Evolutionary conservation across 2,888 invertebrate species (phyloP).

Genomic region (Oxycera nigricornis): DNA sequence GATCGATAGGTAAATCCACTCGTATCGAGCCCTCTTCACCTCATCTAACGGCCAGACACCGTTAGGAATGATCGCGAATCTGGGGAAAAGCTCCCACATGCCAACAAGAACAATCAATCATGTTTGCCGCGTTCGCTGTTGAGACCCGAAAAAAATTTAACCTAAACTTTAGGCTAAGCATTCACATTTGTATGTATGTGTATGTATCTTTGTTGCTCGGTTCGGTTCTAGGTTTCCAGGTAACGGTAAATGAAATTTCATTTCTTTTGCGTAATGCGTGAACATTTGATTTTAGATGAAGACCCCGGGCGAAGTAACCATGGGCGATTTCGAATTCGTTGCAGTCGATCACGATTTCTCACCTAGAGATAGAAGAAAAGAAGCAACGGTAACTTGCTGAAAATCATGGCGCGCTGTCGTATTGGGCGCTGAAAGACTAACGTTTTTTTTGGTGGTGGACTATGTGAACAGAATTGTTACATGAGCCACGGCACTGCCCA

Average conservation of each 20-base stretch:
- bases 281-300: neutral
- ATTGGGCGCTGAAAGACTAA: neutral
- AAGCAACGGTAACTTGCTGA: slow-evolving; percentile 18
- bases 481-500: too few relatives aligned
- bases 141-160: neutral
- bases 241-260: slow-evolving; percentile 18
- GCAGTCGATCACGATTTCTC: neutral
- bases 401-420: neutral
- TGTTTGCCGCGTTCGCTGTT: neutral
- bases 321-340: slow-evolving; percentile 1
- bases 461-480: neutral
- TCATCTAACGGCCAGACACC: neutral
- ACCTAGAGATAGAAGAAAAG: neutral
- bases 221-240: neutral
- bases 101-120: slow-evolving; percentile 19
- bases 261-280: neutral
- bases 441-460: neutral
- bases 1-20: slow-evolving; percentile 10
- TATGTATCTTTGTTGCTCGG: too few relatives aligned
- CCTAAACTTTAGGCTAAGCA: neutral
- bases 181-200: neutral
- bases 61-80: slow-evolving; percentile 10
- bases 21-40: neutral
- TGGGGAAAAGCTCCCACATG: neutral
- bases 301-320: neutral